phyloP scores from a whole-genome alignment of 2,797 vertebrate genomes.

The Crax fasciolata region DNA sequence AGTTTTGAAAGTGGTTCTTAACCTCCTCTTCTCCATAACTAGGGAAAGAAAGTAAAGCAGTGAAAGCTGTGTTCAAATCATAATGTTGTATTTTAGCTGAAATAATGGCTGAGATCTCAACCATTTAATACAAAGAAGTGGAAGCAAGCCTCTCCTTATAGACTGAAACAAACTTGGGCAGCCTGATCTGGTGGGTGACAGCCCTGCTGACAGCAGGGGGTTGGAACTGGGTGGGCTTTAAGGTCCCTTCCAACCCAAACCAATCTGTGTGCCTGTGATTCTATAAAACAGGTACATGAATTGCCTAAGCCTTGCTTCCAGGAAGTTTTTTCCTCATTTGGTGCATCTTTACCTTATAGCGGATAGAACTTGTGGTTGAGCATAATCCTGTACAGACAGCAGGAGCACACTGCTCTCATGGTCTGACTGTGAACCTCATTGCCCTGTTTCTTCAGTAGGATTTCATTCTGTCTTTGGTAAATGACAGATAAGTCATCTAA shows the following conservation, averaged over 20 bases:
- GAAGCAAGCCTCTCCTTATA: not conserved
- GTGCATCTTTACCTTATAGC: not conserved
- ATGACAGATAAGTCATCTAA: not conserved
- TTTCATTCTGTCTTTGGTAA: not conserved
- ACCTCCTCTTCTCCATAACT: not conserved
- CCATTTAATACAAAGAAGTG: not conserved
- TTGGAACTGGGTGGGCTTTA: not conserved
- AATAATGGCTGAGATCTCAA: not conserved
- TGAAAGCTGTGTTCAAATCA: not conserved
- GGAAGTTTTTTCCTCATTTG: not conserved
- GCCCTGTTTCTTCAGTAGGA: not conserved
- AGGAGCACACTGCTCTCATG: not conserved
- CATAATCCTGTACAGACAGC: not conserved
- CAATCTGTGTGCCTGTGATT: not conserved
- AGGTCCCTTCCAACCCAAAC: not conserved
- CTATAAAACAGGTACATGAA: not conserved
- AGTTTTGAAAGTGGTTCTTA: not conserved
- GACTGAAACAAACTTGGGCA: not conserved
- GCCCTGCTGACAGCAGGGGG: not conserved
- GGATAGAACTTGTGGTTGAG: not conserved
- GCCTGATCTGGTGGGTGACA: not conserved
- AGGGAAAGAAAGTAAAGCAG: not conserved
- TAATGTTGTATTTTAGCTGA: not conserved
- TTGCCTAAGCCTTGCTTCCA: not conserved
- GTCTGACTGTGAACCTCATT: not conserved